Percentiles rank a stretch among this genome's conserved stretches.
Conservation (phyloP, 2,797 vertebrate genomes). For the Sparidentex hasta region DNA sequence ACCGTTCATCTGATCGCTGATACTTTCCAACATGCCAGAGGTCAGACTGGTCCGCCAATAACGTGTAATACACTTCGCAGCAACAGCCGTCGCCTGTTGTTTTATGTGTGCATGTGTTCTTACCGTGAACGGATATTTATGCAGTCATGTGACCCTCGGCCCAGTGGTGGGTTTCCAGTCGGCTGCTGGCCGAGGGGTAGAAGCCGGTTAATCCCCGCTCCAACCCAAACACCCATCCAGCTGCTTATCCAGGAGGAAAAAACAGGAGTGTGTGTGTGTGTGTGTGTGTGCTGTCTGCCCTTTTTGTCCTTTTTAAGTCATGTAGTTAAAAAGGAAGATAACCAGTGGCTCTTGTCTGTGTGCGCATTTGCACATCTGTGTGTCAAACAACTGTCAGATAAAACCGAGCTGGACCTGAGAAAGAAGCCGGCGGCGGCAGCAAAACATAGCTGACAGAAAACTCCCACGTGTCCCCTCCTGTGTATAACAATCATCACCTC, state of each 20-base stretch:
- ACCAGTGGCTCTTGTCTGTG: neutral
- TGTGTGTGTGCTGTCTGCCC: slow-evolving; percentile 5
- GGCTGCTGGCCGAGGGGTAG: slow-evolving; percentile 5
- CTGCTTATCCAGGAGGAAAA: slow-evolving; percentile 48
- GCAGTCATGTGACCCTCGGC: slow-evolving; percentile 8
- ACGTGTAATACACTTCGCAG: neutral
- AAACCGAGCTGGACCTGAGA: neutral
- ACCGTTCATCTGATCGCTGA: too few relatives aligned
- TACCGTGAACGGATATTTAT: slow-evolving; percentile 8
- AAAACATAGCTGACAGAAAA: neutral
- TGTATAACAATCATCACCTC: slow-evolving; percentile 15
- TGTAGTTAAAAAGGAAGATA: slow-evolving; percentile 1
- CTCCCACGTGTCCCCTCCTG: neutral
- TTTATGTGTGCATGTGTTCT: neutral
- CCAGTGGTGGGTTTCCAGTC: slow-evolving; percentile 11
- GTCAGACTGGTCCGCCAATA: neutral
- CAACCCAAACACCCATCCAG: slow-evolving; percentile 44
- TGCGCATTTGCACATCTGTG: neutral
- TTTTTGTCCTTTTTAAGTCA: slow-evolving; percentile 3
- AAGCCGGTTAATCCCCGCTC: slow-evolving; percentile 33
- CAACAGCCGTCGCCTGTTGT: neutral
- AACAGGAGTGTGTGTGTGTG: slow-evolving; percentile 10
- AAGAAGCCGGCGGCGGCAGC: neutral
- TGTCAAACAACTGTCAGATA: neutral
- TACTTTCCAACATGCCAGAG: neutral